These are phyloP conservation scores for Anomalospiza imberbis DNA, from an alignment of 2,797 vertebrate genomes.

Conservation along the genomic window DNA sequence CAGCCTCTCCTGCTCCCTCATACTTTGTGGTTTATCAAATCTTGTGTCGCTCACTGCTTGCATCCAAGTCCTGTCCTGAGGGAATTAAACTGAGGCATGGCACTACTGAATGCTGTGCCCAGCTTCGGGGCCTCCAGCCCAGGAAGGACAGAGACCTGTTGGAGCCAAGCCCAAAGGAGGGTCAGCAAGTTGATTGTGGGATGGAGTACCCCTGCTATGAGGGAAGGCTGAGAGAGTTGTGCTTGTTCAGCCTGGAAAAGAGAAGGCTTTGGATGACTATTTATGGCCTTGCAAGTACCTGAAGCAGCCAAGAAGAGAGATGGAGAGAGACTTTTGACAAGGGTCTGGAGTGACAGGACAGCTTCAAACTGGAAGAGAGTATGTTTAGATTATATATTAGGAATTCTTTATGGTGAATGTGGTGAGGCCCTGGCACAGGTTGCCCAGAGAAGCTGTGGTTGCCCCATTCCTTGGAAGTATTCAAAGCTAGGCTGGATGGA, in stretches of 20 bases:
- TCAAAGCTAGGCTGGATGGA: background rate
- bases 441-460: background rate
- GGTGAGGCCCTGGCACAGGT: background rate
- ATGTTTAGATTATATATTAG: background rate
- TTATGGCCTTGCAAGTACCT: background rate
- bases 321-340: background rate
- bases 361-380: background rate
- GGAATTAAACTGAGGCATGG: rapidly evolving
- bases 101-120: background rate
- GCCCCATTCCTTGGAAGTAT: background rate
- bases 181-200: background rate
- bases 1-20: background rate
- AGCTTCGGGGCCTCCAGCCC: background rate
- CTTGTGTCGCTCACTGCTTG: rapidly evolving
- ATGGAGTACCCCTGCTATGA: background rate
- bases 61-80: rapidly evolving
- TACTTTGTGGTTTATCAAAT: background rate
- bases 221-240: background rate
- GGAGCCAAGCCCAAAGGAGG: background rate
- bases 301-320: background rate
- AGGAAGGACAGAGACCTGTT: background rate
- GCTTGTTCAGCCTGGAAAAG: background rate
- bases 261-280: background rate
- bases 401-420: background rate
- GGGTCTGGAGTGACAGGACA: background rate